These are phyloP conservation scores for Prosapia bicincta DNA, from an alignment of 2,888 invertebrate genomes.

Conservation along the genomic window DNA sequence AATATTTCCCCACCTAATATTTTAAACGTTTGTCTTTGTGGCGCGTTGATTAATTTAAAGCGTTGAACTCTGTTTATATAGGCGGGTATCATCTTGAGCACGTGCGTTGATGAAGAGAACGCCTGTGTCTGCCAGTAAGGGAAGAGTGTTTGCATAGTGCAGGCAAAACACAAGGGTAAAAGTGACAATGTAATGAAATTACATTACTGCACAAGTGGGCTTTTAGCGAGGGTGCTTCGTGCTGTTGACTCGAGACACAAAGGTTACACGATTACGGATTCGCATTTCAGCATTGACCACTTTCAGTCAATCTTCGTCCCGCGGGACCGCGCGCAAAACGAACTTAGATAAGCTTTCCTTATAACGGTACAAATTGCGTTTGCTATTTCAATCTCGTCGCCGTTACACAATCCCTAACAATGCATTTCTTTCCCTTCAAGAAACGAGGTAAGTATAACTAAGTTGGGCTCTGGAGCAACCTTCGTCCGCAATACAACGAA, in stretches of 20 bases:
- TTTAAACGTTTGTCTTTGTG: too few species aligned
- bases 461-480: too few species aligned
- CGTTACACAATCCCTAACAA: background rate
- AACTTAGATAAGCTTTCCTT: background rate
- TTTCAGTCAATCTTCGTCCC: background rate
- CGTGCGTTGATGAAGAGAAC: background rate
- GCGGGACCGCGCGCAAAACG: background rate
- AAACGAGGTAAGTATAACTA: too few species aligned
- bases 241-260: background rate
- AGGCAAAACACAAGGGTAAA: background rate
- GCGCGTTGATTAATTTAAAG: too few species aligned
- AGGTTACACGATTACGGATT: background rate
- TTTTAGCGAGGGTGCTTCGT: background rate
- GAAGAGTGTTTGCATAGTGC: background rate
- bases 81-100: background rate
- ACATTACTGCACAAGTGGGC: background rate
- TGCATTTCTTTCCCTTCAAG: background rate
- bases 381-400: background rate
- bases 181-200: slow-evolving; percentile 2
- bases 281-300: background rate
- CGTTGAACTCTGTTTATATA: background rate
- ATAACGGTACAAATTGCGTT: background rate
- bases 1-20: too few species aligned
- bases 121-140: background rate
- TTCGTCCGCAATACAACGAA: too few species aligned